Conservation (phyloP, 1,140 invertebrate species). For the Gryllus bimaculatus region DNA sequence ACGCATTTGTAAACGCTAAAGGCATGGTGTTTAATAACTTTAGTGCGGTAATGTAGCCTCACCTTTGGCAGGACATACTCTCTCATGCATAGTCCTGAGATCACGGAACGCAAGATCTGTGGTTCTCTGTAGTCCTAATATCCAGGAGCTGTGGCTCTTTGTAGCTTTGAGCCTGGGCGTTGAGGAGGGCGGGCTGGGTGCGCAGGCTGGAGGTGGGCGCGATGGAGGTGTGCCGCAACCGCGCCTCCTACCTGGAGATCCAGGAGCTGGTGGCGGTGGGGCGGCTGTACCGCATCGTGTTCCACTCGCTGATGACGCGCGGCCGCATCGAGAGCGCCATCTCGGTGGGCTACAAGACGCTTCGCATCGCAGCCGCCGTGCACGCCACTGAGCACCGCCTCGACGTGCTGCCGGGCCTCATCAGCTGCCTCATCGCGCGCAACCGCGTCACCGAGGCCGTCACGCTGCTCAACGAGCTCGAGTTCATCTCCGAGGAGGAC, state of each 20-base stretch:
- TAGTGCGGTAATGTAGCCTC: too few relatives aligned
- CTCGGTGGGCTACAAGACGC: constrained; percentile 35
- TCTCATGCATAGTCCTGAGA: too few relatives aligned
- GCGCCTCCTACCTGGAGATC: constrained; percentile 32
- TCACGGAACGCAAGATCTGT: too few relatives aligned
- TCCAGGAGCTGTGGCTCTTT: too few relatives aligned
- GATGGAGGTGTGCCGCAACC: constrained; percentile 32
- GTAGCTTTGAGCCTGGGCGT: too few relatives aligned
- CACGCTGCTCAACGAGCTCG: constrained; percentile 18
- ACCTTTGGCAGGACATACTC: too few relatives aligned
- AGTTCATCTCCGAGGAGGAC: constrained; percentile 33
- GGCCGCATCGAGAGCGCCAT: constrained; percentile 32
- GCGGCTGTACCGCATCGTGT: constrained; percentile 38
- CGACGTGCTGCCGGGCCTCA: constrained; percentile 34
- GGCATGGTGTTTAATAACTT: too few relatives aligned
- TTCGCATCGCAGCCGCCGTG: constrained; percentile 33
- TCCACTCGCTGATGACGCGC: constrained; percentile 37
- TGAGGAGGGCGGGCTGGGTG: too few relatives aligned
- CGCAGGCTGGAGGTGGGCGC: constrained; percentile 7
- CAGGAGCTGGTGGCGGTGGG: constrained; percentile 37
- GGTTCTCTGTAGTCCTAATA: too few relatives aligned
- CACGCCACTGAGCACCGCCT: constrained; percentile 31
- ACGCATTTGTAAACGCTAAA: too few relatives aligned
- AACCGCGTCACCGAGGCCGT: constrained; percentile 10
- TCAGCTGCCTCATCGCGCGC: constrained; percentile 24